A percentile compares a stretch with the other conserved stretches of the same genome.
Evolutionary conservation across 2,888 invertebrate genomes (phyloP).

Genomic region (Hemaris fuciformis): DNA sequence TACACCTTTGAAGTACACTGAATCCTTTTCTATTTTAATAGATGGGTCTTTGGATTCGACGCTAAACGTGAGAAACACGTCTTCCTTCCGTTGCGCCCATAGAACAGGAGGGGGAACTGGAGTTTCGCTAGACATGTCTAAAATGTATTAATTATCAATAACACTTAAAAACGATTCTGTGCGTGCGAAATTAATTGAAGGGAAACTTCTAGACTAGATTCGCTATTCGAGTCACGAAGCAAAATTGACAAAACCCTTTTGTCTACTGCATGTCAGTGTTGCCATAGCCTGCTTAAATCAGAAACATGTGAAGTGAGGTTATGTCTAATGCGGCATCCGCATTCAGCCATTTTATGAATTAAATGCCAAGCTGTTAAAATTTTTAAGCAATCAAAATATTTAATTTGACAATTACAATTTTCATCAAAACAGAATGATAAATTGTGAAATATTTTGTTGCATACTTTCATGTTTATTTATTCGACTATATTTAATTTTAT

Average conservation of each 20-base stretch:
- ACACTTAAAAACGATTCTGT: conserved; percentile 19
- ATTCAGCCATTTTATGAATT: too few relatives aligned
- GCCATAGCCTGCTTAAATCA: neutral
- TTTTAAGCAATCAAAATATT: too few relatives aligned
- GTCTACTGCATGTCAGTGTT: neutral
- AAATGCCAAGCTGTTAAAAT: too few relatives aligned
- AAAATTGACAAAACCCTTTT: conserved; percentile 7
- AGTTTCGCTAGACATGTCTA: conserved; percentile 74
- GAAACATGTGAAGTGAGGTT: neutral
- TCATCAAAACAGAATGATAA: too few relatives aligned
- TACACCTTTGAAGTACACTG: conserved; percentile 91
- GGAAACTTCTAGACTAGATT: conserved; percentile 29
- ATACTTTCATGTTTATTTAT: too few relatives aligned
- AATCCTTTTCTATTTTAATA: conserved; percentile 88
- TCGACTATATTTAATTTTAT: too few relatives aligned
- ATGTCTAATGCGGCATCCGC: neutral
- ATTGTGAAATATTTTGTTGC: too few relatives aligned
- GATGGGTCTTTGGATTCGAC: conserved; percentile 93
- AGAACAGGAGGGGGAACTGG: conserved; percentile 89
- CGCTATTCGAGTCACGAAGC: conserved; percentile 17
- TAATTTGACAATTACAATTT: too few relatives aligned
- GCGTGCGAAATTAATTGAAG: neutral
- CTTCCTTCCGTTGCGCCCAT: conserved; percentile 95
- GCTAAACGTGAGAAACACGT: conserved; percentile 93
- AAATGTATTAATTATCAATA: conserved; percentile 13